A percentile compares a stretch with the other conserved stretches of the same genome.
These are phyloP conservation scores for Lymantria monacha DNA, from an alignment of 2,888 invertebrate genomes.

Conservation along the genomic window DNA sequence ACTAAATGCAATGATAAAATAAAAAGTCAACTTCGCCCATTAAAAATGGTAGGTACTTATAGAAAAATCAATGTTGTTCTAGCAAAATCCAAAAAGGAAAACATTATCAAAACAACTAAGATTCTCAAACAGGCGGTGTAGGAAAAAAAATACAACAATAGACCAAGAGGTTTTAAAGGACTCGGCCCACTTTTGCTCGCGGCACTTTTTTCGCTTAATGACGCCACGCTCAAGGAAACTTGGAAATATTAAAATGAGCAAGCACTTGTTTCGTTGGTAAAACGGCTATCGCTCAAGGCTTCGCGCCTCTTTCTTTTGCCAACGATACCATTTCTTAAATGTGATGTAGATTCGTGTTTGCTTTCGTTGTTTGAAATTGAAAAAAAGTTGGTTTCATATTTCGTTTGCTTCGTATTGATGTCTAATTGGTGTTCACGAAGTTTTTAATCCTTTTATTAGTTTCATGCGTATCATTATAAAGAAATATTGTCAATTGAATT, in stretches of 20 bases:
- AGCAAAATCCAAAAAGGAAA: constrained; percentile 21
- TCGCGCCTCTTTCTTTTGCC: constrained; percentile 54
- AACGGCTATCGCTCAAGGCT: constrained; percentile 67
- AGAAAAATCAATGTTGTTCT: not conserved
- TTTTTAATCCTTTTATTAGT: not conserved
- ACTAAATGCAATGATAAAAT: too few species aligned
- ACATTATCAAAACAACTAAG: constrained; percentile 29
- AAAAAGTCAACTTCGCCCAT: too few species aligned
- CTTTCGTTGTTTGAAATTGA: constrained; percentile 35
- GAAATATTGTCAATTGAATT: not conserved
- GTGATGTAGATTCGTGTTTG: constrained; percentile 20
- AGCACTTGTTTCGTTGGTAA: constrained; percentile 75
- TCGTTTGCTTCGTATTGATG: constrained; percentile 19
- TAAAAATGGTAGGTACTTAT: too few species aligned
- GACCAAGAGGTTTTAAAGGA: constrained; percentile 65
- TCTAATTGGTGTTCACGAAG: constrained; percentile 2
- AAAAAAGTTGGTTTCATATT: constrained; percentile 33
- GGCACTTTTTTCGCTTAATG: constrained; percentile 74
- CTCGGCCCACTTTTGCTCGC: constrained; percentile 64
- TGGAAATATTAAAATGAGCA: constrained; percentile 80
- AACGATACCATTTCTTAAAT: constrained; percentile 35
- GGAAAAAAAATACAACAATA: constrained; percentile 65
- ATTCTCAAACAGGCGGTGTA: constrained; percentile 32
- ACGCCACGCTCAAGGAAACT: constrained; percentile 63
- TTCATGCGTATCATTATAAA: not conserved